Base-by-base conservation (phyloP, 2,113 vertebrate genomes). In the Bufo bufo region DNA sequence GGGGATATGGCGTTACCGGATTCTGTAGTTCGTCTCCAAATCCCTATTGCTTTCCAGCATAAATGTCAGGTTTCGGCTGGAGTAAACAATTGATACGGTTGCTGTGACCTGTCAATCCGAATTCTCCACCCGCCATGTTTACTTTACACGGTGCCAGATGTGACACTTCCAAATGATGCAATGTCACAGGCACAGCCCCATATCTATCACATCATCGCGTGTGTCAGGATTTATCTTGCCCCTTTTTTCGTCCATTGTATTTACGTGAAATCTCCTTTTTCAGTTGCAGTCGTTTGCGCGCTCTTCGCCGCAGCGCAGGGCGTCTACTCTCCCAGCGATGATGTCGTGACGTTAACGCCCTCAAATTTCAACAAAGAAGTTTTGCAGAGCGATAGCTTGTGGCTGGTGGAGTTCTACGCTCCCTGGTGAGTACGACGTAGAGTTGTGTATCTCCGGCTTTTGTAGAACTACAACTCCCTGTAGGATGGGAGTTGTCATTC, bases 321-420 rank as follows among this genome's bases (percentile, higher is more conserved):
- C 58, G 91, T 99, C 0, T 99, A 99, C 92, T 97, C 98, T 0
- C 85, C 97, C 47, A 94, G 94, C 43, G 98, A 99, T 85, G 97
- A 99, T 92, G 98, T 99, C 50, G 91, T 99, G 19, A 97, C 97
- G 84, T 95, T 99, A 63, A 98, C 93, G 1, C 93, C 97, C 2
- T 93, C 96, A 74, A 99, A 98, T 93, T 99, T 99, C 93, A 96
- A 99, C 93, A 94, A 85, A 79, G 98, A 99, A 92, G 98, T 99
- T 89, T 92, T 98, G 90, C 96, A 99, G 83, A 99, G 98, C 0
- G 95, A 98, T 56, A 95, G 93, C 77, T 91, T 99, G 89, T 99
- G 98, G 98, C 96, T 99, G 0, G 91, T 99, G 23, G 97, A 99
- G 92, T 99, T 99, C 92, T 99, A 97, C 12, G 98, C 97, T 89